Evolutionary conservation across 2,113 vertebrate genomes (phyloP), one percentile per base, ranked within the genome.

Genomic region (Sminthopsis crassicaudata): DNA sequence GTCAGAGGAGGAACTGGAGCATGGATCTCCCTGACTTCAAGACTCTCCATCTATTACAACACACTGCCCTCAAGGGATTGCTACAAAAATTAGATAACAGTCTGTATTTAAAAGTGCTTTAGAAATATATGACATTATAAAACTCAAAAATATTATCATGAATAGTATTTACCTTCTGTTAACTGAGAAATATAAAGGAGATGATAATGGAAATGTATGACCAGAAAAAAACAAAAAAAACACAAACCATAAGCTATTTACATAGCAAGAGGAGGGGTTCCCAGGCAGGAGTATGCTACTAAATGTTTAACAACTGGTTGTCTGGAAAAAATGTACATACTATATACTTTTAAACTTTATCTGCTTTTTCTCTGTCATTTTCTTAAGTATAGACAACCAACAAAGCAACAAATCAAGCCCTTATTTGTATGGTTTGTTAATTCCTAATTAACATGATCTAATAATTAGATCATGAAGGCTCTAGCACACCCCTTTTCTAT

Each of bases 111-210:
- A 52, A 84, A 94, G 53, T 26, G n/a, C 46, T 96, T 54, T 57
- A 88, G 42, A 96, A 94, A 92, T 54, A 53, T 50, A 36, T 22
- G 50, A 8, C 36, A 53, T 92, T 2, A 26, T 30, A 89, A 60
- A 42, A 23, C 19, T 84, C 22, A 46, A 48, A 48, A 25, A n/a
- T 19, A 55, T 0, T 91, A 89, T 5, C 48, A 27, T 67, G 12
- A n/a, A 48, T 89, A 46, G 67, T 30, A 52, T 94, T 94, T 88
- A 54, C 67, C 60, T 92, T 95, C 67, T 53, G 52, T 48, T 60
- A 51, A 36, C 3, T 90, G 25, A 93, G 60, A 84, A 84, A n/a
- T 84, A 84, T 42, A 84, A 84, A 84, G n/a, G 19, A 84, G 36
- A 42, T 84, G 19, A 84, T 84, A n/a, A 84, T 16, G 6, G 67